phyloP scores from a whole-genome alignment of 2,888 invertebrate species.

The Athripsodes cinereus region DNA sequence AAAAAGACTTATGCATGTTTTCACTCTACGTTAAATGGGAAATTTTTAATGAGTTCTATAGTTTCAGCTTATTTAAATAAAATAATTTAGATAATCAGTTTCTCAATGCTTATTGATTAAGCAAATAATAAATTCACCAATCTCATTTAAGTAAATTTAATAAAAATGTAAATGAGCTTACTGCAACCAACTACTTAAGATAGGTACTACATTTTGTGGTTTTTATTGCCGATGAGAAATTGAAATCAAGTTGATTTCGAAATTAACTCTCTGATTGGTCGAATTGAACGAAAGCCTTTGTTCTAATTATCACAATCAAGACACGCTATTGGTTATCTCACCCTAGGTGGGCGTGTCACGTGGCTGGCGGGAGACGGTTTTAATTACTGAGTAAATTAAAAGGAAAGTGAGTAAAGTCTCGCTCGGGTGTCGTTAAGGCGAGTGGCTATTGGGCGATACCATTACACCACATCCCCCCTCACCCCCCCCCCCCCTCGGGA shows the following conservation, averaged over 20 bases:
- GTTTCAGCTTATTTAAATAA: too few relatives aligned
- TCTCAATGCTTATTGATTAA: too few relatives aligned
- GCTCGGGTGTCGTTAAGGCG: slow-evolving; percentile 11
- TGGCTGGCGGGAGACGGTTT: slow-evolving; percentile 33
- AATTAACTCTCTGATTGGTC: slow-evolving; percentile 29
- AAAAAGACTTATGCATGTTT: too few relatives aligned
- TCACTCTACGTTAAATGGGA: too few relatives aligned
- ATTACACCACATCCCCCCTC: not conserved
- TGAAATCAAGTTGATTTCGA: not conserved
- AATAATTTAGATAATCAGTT: too few relatives aligned
- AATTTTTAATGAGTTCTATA: too few relatives aligned
- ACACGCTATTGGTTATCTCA: slow-evolving; percentile 43
- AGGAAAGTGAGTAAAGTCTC: slow-evolving; percentile 32
- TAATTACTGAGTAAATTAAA: slow-evolving; percentile 55
- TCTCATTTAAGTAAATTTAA: not conserved
- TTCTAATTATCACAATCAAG: slow-evolving; percentile 56
- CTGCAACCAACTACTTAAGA: not conserved
- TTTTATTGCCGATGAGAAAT: slow-evolving; percentile 7
- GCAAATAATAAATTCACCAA: not conserved
- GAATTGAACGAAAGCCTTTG: slow-evolving; percentile 27
- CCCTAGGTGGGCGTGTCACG: slow-evolving; percentile 36
- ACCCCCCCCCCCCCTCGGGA: slow-evolving; percentile 19
- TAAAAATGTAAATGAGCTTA: not conserved
- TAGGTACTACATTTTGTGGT: not conserved
- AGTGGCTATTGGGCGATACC: slow-evolving; percentile 15